Conservation (phyloP, 1,140 invertebrate genomes). For the Trigoniulus corallinus region DNA sequence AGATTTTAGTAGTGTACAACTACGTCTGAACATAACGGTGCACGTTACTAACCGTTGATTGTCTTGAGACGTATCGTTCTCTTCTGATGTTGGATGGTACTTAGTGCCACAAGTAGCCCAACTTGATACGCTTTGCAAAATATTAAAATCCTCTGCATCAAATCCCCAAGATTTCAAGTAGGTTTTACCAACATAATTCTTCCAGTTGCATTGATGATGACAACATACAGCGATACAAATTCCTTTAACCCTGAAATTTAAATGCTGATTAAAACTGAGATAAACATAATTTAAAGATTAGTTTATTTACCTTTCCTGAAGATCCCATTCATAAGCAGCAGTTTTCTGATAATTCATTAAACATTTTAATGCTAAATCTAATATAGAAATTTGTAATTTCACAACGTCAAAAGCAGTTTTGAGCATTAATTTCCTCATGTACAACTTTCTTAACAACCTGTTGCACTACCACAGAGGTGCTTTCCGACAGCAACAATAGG, state of each 20-base stretch:
- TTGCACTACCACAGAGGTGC: neutral
- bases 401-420: no score
- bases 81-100: neutral
- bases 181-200: constrained; percentile 44
- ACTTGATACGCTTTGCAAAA: constrained; percentile 57
- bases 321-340: constrained; percentile 19
- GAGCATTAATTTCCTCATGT: no score
- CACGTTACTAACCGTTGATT: neutral
- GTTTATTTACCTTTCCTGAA: no score
- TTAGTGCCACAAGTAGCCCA: constrained; percentile 63
- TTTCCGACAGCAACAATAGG: neutral
- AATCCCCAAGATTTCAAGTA: constrained; percentile 42
- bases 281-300: neutral
- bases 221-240: constrained; percentile 66
- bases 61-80: constrained; percentile 14
- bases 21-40: no score
- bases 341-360: constrained; percentile 28
- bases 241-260: constrained; percentile 26
- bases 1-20: no score
- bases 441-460: no score
- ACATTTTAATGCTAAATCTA: constrained; percentile 54
- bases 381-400: constrained; percentile 8
- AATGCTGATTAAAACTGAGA: neutral
- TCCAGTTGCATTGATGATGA: constrained; percentile 62
- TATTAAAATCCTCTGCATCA: constrained; percentile 43